Evolutionary conservation across 2,113 vertebrate genomes (phyloP), one percentile per base, ranked within the genome.

Genomic region (Gambusia affinis): DNA sequence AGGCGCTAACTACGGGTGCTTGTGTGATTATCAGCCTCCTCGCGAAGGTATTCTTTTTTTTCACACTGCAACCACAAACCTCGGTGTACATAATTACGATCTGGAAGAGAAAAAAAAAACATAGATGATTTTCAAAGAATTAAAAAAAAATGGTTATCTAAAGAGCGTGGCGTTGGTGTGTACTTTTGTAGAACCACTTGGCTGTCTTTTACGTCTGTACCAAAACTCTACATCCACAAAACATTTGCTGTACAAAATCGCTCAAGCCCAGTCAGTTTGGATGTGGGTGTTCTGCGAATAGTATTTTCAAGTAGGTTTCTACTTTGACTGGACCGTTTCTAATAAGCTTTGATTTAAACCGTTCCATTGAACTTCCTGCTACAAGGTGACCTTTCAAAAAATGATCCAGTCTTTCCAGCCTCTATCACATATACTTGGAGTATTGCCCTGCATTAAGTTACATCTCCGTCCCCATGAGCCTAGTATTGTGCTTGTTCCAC

Each of bases 1-100:
- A 87, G 64, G 80, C 83, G 5, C 64, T 3, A 35, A 8, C 14
- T 22, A 2, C 47, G 76, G 28, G 72, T 28, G 44, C 66, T 57
- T 68, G 64, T 75, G 72, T 62, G 22, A 28, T 37, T 35, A 72
- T 4, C 5, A 22, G 47, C 17, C 47, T 7, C 47, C 47, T 19
- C 19, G 6, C 47, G 24, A 57, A 24, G 7, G 4, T 57, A 24
- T 24, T 57, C 7, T 57, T 8, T 24, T 57, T 17, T 57, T 24
- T 22, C 51, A 8, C 19, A 10, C n/a, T 8, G 8, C 51, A 10
- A 57, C 22, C 51, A 57, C 51, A n/a, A 57, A 57, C 7, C 22
- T 24, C 7, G 1, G 24, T 24, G 6, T 54, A 10, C 5, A n/a
- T 57, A 10, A 57, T 57, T 10, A 24, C 7, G 22, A 57, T n/a